Evolutionary conservation across 2,797 vertebrate species (phyloP).

Genomic region (Meriones psammophilus): DNA sequence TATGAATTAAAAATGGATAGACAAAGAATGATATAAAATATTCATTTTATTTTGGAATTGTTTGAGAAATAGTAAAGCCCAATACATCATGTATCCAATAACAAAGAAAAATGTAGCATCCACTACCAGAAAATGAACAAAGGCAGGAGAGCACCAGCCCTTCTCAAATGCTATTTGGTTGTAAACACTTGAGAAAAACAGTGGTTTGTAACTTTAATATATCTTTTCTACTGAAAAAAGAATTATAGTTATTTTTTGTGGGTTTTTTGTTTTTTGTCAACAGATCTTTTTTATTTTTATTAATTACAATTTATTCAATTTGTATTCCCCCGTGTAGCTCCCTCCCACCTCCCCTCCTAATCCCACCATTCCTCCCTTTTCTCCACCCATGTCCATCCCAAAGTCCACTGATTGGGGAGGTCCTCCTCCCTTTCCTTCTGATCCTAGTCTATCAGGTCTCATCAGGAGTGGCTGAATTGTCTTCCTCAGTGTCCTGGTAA

Average conservation of each 20-base stretch:
- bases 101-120: not conserved
- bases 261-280: too few species aligned
- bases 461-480: too few species aligned
- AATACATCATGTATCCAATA: not conserved
- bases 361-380: too few species aligned
- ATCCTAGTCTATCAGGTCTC: too few species aligned
- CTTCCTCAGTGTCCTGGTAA: too few species aligned
- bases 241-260: not conserved
- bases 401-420: too few species aligned
- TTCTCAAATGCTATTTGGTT: not conserved
- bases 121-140: not conserved
- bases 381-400: too few species aligned
- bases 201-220: not conserved
- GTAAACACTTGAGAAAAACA: not conserved
- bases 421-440: too few species aligned
- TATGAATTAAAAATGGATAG: not conserved
- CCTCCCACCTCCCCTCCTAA: too few species aligned
- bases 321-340: too few species aligned
- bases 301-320: too few species aligned
- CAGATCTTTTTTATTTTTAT: too few species aligned
- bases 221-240: not conserved
- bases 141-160: fast-evolving
- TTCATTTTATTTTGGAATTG: not conserved
- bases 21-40: not conserved
- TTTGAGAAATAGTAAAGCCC: not conserved